Evolutionary conservation across 2,113 vertebrate species (phyloP).

Genomic region (Chloebia gouldiae): DNA sequence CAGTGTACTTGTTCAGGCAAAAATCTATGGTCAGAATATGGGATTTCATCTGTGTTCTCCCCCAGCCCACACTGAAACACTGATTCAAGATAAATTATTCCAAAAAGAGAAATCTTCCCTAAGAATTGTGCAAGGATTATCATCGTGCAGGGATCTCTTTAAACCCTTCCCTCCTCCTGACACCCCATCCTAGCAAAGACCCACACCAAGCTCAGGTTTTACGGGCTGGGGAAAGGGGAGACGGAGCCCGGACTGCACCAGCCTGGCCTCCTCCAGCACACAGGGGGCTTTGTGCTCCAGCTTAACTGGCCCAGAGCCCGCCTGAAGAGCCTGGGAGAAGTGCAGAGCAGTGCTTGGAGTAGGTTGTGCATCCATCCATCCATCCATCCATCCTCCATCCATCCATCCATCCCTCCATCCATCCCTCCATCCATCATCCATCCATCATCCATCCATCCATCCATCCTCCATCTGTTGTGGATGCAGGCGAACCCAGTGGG

Average conservation of each 20-base stretch:
- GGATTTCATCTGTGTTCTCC: not conserved
- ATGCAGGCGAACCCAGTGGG: no score
- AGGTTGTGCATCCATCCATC: fast-evolving
- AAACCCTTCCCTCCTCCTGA: not conserved
- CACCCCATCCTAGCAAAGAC: not conserved
- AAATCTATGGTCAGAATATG: not conserved
- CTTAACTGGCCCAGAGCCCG: not conserved
- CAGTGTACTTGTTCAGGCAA: not conserved
- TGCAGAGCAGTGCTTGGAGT: fast-evolving
- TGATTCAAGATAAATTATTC: not conserved
- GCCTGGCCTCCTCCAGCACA: not conserved
- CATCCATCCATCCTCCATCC: fast-evolving
- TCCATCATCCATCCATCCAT: not conserved
- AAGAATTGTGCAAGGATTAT: not conserved
- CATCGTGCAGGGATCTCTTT: not conserved
- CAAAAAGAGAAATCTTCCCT: not conserved
- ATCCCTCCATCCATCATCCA: not conserved
- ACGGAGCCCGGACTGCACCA: not conserved
- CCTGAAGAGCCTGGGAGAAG: fast-evolving
- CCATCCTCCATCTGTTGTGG: fast-evolving
- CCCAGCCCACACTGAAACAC: not conserved
- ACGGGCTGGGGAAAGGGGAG: not conserved
- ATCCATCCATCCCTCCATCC: not conserved
- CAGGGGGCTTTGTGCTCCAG: not conserved
- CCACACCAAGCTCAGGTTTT: not conserved